Conservation (phyloP, 2,113 vertebrate genomes). For the Heptranchias perlo region DNA sequence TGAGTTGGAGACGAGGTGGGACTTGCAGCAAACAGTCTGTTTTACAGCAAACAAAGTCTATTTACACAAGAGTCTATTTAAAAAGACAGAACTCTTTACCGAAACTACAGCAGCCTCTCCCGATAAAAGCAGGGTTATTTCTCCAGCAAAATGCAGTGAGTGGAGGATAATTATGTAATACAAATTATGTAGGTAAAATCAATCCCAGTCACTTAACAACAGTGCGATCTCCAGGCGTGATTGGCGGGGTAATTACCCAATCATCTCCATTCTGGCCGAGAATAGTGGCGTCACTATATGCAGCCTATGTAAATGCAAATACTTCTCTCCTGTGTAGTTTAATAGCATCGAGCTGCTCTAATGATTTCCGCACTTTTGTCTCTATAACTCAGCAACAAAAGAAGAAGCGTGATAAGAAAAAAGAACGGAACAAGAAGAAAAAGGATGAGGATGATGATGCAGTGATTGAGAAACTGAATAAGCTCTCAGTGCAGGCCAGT, state of each 20-base stretch:
- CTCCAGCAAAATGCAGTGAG: not conserved
- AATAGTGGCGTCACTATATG: not conserved
- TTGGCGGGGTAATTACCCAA: not conserved
- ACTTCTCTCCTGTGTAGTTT: not conserved
- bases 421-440: conserved; percentile 61
- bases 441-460: conserved; percentile 60
- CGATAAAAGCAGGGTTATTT: not conserved
- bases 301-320: not conserved
- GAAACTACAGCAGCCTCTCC: not conserved
- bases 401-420: conserved; percentile 71
- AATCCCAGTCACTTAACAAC: not conserved
- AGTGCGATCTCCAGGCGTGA: not conserved
- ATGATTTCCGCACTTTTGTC: not conserved
- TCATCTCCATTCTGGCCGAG: not conserved
- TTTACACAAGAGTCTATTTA: not conserved
- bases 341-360: not conserved
- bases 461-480: conserved; percentile 68
- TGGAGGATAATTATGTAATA: not conserved
- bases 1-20: not conserved
- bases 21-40: not conserved
- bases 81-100: not conserved
- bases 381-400: conserved; percentile 56
- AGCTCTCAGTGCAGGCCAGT: conserved; percentile 69
- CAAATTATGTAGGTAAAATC: not conserved
- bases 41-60: not conserved